phyloP scores from a whole-genome alignment of 2,113 vertebrate species.

The Coregonus clupeaformis region DNA sequence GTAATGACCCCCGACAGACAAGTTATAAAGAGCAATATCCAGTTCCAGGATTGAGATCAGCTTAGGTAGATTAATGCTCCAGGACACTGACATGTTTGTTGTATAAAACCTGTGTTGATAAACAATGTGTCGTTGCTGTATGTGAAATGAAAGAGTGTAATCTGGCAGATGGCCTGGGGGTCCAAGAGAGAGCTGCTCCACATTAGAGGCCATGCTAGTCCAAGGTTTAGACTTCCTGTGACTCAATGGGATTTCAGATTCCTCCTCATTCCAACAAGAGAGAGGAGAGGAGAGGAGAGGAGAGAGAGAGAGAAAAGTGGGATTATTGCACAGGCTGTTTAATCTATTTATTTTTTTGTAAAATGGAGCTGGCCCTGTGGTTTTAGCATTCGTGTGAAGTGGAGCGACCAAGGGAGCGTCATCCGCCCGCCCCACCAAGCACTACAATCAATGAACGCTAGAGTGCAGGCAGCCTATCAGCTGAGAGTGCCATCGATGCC shows the following conservation, averaged over 20 bases:
- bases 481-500: conserved; percentile 65
- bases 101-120: conserved; percentile 75
- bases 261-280: conserved; percentile 63
- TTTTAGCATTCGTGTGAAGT: conserved; percentile 69
- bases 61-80: conserved; percentile 74
- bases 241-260: conserved; percentile 69
- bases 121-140: conserved; percentile 70
- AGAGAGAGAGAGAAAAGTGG: conserved; percentile 52
- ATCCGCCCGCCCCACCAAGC: neutral
- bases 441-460: conserved; percentile 66
- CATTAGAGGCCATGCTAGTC: conserved; percentile 53
- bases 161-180: conserved; percentile 71
- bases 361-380: conserved; percentile 58
- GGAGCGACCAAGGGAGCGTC: conserved; percentile 42
- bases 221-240: conserved; percentile 51
- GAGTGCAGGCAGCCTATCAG: conserved; percentile 70
- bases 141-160: conserved; percentile 50
- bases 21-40: conserved; percentile 78
- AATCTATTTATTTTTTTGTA: conserved; percentile 53
- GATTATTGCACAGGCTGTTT: conserved; percentile 69
- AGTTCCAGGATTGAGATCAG: conserved; percentile 71
- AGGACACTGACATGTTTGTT: conserved; percentile 74
- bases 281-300: conserved; percentile 46
- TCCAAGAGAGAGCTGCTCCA: conserved; percentile 44
- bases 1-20: conserved; percentile 63